phyloP scores from a whole-genome alignment of 2,797 vertebrate species.

The Tenualosa ilisha region DNA sequence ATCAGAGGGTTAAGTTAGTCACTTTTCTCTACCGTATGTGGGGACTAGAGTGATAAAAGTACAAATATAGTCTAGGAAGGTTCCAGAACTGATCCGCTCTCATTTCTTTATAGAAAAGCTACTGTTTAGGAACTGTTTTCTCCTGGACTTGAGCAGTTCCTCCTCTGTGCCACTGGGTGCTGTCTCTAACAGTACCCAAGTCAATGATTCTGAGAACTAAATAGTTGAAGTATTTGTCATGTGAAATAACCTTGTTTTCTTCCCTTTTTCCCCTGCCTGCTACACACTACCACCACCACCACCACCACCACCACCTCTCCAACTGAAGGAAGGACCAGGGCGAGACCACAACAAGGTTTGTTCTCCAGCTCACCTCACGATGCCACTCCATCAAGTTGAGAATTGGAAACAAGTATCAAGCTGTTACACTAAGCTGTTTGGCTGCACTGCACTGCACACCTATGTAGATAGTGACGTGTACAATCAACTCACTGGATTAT shows the following conservation, averaged over 20 bases:
- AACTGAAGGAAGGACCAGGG: conserved; percentile 87
- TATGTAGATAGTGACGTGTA: neutral
- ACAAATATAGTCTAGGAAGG: neutral
- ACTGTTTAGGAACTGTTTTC: neutral
- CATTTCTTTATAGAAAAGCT: neutral
- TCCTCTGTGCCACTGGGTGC: neutral
- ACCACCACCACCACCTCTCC: conserved; percentile 47
- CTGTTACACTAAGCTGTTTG: neutral
- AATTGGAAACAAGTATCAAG: neutral
- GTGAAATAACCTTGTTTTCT: conserved; percentile 34
- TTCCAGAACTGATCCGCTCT: neutral
- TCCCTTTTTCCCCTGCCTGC: conserved; percentile 64
- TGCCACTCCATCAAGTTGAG: neutral
- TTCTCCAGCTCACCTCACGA: conserved; percentile 43
- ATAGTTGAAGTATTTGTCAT: neutral
- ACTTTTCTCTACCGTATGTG: no score
- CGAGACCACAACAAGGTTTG: conserved; percentile 84
- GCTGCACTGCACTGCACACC: neutral
- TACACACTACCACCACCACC: conserved; percentile 76
- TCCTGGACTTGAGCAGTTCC: neutral
- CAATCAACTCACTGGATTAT: neutral
- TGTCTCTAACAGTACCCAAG: neutral
- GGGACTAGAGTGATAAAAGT: no score
- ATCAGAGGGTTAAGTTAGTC: neutral
- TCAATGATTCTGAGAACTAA: neutral